Conservation (phyloP, 2,888 invertebrate species). For the Drosophila rubida region DNA sequence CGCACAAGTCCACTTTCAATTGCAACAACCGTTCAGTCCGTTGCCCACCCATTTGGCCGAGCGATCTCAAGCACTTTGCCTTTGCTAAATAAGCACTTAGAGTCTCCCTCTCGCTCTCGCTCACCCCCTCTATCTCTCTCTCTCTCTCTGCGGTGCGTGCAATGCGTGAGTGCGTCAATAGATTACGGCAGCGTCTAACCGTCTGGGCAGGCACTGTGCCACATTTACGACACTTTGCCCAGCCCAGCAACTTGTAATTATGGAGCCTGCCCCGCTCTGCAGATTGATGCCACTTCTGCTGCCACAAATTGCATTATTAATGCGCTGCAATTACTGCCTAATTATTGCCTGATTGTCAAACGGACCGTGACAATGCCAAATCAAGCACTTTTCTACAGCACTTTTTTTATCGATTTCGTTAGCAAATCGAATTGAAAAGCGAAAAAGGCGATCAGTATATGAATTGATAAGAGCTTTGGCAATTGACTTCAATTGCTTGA, state of each 20-base stretch:
- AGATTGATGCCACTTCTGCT: constrained; percentile 25
- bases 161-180: constrained; percentile 67
- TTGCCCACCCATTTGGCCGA: background rate
- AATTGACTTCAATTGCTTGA: too few species aligned
- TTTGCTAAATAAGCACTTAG: constrained; percentile 63
- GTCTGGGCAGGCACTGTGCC: constrained; percentile 44
- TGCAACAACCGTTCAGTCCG: background rate
- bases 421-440: too few species aligned
- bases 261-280: background rate
- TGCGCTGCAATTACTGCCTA: background rate
- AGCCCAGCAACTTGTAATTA: constrained; percentile 18
- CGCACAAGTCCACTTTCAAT: background rate
- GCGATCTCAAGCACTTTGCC: constrained; percentile 27
- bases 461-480: too few species aligned
- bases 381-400: too few species aligned
- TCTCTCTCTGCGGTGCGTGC: constrained; percentile 18
- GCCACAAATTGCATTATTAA: constrained; percentile 5
- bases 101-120: background rate
- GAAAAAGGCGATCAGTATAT: too few species aligned
- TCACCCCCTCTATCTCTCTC: background rate
- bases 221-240: constrained; percentile 55
- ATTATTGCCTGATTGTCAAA: background rate
- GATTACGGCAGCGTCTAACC: constrained; percentile 40
- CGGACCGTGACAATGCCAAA: background rate
- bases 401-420: too few species aligned